A percentile compares a stretch with the other conserved stretches of the same genome.
Conservation (phyloP, 2,113 vertebrate species). For the Eurystomus gularis region DNA sequence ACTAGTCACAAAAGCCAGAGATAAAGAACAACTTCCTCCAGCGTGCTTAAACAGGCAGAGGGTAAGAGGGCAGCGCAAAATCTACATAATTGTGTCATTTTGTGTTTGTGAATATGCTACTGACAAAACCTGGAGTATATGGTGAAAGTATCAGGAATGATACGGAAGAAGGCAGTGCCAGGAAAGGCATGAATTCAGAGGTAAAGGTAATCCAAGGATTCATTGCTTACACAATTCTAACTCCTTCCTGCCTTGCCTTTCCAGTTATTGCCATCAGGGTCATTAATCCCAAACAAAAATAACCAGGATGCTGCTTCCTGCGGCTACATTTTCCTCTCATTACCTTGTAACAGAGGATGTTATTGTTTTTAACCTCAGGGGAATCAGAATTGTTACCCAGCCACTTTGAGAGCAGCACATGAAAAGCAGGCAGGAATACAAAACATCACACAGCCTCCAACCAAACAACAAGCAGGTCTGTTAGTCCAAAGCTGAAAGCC, state of each 20-base stretch:
- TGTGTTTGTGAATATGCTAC: not conserved
- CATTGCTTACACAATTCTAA: not conserved
- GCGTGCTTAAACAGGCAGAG: not conserved
- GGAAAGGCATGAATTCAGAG: not conserved
- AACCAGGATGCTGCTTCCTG: not conserved
- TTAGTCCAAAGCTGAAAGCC: not conserved
- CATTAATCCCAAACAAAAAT: conserved; percentile 1
- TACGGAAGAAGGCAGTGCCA: not conserved
- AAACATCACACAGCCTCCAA: not conserved
- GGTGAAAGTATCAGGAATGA: not conserved
- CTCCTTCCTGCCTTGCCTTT: not conserved
- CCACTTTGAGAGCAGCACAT: not conserved
- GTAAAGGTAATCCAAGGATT: not conserved
- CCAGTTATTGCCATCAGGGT: not conserved
- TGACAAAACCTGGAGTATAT: not conserved
- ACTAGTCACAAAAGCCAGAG: not conserved
- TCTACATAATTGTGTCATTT: not conserved
- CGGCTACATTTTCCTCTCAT: not conserved
- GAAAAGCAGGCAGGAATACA: not conserved
- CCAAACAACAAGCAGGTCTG: not conserved
- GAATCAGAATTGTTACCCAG: not conserved
- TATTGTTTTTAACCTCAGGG: not conserved
- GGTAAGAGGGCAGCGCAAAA: not conserved
- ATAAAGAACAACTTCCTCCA: not conserved
- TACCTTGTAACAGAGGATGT: not conserved